A percentile compares a stretch with the other conserved stretches of the same genome.
Evolutionary conservation across 1,140 invertebrate genomes (phyloP).

Genomic region (Drosophila persimilis): DNA sequence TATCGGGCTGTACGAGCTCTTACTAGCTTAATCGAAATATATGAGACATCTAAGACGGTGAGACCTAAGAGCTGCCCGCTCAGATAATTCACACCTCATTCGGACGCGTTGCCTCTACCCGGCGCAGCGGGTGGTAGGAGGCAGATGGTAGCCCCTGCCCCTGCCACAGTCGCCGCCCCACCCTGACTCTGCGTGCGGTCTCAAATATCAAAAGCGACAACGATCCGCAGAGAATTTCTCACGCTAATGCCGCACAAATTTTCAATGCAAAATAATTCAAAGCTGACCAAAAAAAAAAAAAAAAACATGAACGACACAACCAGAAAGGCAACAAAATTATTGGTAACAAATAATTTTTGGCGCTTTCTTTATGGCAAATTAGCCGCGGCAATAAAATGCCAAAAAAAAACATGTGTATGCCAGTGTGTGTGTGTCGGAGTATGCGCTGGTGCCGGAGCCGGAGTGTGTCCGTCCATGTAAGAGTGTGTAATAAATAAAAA

Average conservation of each 20-base stretch:
- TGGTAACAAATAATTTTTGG: constrained; percentile 60
- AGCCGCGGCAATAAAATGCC: constrained; percentile 71
- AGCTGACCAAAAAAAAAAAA: constrained; percentile 12
- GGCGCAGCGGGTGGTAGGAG: neutral
- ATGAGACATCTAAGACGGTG: constrained; percentile 49
- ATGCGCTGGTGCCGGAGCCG: neutral
- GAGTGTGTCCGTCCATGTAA: constrained; percentile 11
- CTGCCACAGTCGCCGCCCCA: neutral
- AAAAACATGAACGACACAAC: constrained; percentile 30
- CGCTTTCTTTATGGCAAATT: constrained; percentile 78
- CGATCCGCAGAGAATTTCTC: constrained; percentile 58
- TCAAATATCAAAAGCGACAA: constrained; percentile 55
- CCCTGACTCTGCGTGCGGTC: constrained; percentile 27
- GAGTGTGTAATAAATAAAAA: constrained; percentile 70
- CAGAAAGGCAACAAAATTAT: constrained; percentile 48
- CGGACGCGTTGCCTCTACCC: constrained; percentile 18
- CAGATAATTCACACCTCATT: constrained; percentile 77
- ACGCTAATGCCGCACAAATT: constrained; percentile 55
- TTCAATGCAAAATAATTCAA: constrained; percentile 66
- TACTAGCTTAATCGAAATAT: constrained; percentile 65
- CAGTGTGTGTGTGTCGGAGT: constrained; percentile 19
- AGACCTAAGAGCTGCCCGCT: constrained; percentile 35
- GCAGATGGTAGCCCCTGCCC: neutral
- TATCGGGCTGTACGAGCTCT: no score
- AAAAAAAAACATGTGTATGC: constrained; percentile 41